phyloP scores from a whole-genome alignment of 2,888 invertebrate genomes.

The Perizoma affinitatum region DNA sequence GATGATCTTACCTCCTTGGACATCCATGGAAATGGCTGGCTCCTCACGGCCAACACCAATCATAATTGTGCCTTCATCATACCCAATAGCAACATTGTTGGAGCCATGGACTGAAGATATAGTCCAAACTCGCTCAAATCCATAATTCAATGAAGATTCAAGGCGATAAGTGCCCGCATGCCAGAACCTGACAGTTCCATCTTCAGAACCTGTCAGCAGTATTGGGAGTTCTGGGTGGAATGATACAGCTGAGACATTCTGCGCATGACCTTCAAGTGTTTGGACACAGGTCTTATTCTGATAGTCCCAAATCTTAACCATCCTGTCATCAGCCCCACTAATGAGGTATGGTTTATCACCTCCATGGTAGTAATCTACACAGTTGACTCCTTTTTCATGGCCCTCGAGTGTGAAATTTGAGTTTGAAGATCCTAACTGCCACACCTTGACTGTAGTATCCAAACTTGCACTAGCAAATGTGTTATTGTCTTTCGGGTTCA shows the following conservation, averaged over 20 bases:
- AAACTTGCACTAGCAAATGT: constrained; percentile 99
- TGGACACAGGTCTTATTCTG: constrained; percentile 99
- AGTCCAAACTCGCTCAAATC: constrained; percentile 99
- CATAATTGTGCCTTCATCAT: constrained; percentile 98
- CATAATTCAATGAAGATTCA: constrained; percentile 98
- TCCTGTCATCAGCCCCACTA: constrained; percentile 98
- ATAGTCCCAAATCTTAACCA: constrained; percentile 99
- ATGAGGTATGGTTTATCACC: constrained; percentile 99
- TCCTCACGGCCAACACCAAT: constrained; percentile 99
- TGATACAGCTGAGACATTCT: constrained; percentile 97
- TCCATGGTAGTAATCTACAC: constrained; percentile 99
- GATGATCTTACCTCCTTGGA: constrained; percentile 98
- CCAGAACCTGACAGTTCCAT: constrained; percentile 99
- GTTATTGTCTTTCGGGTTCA: constrained; percentile 99
- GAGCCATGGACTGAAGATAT: constrained; percentile 96
- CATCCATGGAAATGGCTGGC: constrained; percentile 99
- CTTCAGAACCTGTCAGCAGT: constrained; percentile 98
- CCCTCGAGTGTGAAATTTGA: constrained; percentile 99
- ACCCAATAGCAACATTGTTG: constrained; percentile 98
- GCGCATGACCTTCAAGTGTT: constrained; percentile 98
- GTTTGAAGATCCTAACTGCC: constrained; percentile 98
- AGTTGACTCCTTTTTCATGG: constrained; percentile 99
- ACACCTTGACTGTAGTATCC: constrained; percentile 98
- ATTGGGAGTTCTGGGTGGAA: constrained; percentile 99
- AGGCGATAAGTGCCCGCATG: constrained; percentile 99